phyloP scores from a whole-genome alignment of 2,113 vertebrate genomes.

The Vireo altiloquus region DNA sequence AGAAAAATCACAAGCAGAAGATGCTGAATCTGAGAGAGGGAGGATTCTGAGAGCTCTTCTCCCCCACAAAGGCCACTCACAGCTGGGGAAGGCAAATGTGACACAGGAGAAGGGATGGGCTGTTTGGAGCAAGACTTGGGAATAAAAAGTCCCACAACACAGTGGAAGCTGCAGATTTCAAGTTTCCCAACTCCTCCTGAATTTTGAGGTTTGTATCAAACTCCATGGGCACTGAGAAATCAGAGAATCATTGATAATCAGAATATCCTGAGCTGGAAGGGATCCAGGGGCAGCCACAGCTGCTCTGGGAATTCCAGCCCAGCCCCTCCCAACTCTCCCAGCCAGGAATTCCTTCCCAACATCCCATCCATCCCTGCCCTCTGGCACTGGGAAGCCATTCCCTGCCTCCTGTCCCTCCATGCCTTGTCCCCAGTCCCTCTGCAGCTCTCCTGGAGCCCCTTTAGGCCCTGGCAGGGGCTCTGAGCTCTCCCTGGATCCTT shows the following conservation, averaged over 20 bases:
- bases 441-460: not conserved
- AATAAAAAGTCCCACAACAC: not conserved
- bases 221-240: not conserved
- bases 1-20: not conserved
- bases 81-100: not conserved
- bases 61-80: not conserved
- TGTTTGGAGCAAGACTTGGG: fast-evolving
- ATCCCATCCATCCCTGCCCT: not conserved
- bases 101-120: not conserved
- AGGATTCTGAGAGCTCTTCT: not conserved
- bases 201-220: not conserved
- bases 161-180: not conserved
- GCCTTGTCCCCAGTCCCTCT: not conserved
- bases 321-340: not conserved
- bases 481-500: not conserved
- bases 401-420: not conserved
- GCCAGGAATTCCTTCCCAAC: not conserved
- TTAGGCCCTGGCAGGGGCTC: not conserved
- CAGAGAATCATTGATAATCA: not conserved
- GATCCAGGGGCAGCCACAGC: not conserved
- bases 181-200: not conserved
- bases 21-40: fast-evolving
- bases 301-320: not conserved
- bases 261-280: not conserved
- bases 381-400: not conserved